phyloP scores from a whole-genome alignment of 2,888 invertebrate species.

The Drosophila leonis region DNA sequence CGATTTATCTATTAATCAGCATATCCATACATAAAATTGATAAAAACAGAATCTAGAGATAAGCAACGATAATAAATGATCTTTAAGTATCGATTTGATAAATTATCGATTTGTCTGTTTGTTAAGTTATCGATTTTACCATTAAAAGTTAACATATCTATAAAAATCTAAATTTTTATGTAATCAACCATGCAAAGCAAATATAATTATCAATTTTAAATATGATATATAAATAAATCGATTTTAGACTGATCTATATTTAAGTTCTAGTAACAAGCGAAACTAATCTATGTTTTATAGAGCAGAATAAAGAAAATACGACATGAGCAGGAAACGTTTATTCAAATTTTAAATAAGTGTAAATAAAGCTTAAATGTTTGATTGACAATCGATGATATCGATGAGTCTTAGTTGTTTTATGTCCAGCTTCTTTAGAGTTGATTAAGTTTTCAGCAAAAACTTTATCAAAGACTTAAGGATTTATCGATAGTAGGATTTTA shows the following conservation, averaged over 20 bases:
- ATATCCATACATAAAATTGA: not conserved
- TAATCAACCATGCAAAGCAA: conserved; percentile 1
- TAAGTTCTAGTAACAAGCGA: not conserved
- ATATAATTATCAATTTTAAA: not conserved
- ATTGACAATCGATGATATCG: not conserved
- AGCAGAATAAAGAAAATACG: not conserved
- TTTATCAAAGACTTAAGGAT: not conserved
- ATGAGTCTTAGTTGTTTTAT: not conserved
- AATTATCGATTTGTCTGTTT: not conserved
- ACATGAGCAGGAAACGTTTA: not conserved
- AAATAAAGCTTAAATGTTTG: not conserved
- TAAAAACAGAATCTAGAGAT: not conserved
- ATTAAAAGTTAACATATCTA: not conserved
- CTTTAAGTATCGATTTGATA: not conserved
- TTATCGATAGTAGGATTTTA: not conserved
- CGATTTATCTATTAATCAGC: not conserved
- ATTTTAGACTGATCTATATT: not conserved
- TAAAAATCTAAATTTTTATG: not conserved
- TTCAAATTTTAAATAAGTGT: not conserved
- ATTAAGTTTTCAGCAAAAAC: not conserved
- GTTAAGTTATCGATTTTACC: not conserved
- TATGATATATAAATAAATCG: too few species aligned
- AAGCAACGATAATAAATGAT: not conserved
- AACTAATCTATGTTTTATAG: not conserved
- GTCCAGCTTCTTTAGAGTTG: too few species aligned